A percentile compares a stretch with the other conserved stretches of the same genome.
Conservation (phyloP, 1,140 invertebrate species). For the Drosophila sechellia region DNA sequence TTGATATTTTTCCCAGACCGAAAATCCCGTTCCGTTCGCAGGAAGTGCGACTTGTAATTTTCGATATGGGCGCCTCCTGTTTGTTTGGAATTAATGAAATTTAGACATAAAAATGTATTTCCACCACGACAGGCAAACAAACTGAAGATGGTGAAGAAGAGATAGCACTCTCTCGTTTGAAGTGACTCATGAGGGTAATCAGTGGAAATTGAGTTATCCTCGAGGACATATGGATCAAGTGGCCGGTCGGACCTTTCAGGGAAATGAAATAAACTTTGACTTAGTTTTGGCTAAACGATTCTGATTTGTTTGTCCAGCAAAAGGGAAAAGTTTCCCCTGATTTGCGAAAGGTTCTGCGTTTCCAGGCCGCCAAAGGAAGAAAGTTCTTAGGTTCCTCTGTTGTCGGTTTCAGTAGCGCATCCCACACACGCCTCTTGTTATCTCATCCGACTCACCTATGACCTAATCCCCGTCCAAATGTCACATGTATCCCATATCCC, state of each 20-base stretch:
- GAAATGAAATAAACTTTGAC: conserved; percentile 38
- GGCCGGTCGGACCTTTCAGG: conserved; percentile 26
- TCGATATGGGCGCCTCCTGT: conserved; percentile 67
- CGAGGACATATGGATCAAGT: conserved; percentile 54
- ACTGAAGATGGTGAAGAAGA: neutral
- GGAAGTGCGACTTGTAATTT: conserved; percentile 69
- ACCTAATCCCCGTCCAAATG: conserved; percentile 59
- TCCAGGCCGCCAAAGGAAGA: neutral
- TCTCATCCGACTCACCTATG: conserved; percentile 47
- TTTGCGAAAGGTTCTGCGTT: conserved; percentile 11
- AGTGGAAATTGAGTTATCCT: conserved; percentile 75
- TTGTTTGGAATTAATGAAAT: conserved; percentile 82
- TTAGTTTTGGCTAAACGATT: conserved; percentile 29
- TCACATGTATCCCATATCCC: conserved; percentile 35
- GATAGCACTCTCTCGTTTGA: conserved; percentile 47
- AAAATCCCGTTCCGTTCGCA: conserved; percentile 28
- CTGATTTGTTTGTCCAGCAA: conserved; percentile 31
- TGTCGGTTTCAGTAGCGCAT: conserved; percentile 18
- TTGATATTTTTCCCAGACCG: conserved; percentile 62
- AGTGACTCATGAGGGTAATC: conserved; percentile 73
- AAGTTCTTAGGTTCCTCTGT: conserved; percentile 3
- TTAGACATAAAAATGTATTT: conserved; percentile 72
- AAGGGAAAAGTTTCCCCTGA: conserved; percentile 33
- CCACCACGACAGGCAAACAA: conserved; percentile 55
- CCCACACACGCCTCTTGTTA: conserved; percentile 41